Conservation (phyloP, 1,140 invertebrate species). For the Caenorhabditis briggsae region DNA sequence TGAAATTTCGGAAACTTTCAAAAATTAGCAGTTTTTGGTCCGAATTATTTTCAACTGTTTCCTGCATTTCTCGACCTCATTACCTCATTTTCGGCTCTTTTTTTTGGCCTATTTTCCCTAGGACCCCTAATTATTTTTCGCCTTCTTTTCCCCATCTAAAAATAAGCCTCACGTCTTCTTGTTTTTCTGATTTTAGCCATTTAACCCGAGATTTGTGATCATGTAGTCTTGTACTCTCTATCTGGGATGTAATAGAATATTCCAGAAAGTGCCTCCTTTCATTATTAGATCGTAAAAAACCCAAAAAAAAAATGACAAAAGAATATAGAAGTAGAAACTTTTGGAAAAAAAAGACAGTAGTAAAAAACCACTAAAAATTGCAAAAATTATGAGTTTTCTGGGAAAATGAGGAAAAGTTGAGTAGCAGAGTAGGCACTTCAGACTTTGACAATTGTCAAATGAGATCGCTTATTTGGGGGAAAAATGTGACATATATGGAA, state of each 20-base stretch:
- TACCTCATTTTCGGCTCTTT: not conserved
- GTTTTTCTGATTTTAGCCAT: not conserved
- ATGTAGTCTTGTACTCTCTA: not conserved
- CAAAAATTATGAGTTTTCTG: too few relatives aligned
- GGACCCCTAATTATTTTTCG: not conserved
- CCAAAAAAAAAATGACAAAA: not conserved
- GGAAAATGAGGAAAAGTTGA: too few relatives aligned
- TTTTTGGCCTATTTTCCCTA: not conserved
- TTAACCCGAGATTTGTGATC: too few relatives aligned
- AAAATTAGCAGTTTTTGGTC: not conserved
- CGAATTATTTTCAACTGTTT: too few relatives aligned
- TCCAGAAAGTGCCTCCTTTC: not conserved
- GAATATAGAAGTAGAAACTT: not conserved
- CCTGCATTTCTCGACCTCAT: too few relatives aligned
- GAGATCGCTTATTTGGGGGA: too few relatives aligned
- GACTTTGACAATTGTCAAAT: too few relatives aligned
- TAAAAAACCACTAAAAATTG: too few relatives aligned
- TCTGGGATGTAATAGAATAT: not conserved
- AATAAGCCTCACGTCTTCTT: not conserved
- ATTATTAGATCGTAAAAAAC: not conserved
- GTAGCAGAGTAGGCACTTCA: too few relatives aligned
- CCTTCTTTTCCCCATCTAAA: not conserved
- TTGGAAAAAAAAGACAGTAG: not conserved
- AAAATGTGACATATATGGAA: too few relatives aligned
- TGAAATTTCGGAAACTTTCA: too few relatives aligned